A percentile compares a stretch with the other conserved stretches of the same genome.
Conservation (phyloP, 2,888 invertebrate genomes). For the Falcaria lacertinaria region DNA sequence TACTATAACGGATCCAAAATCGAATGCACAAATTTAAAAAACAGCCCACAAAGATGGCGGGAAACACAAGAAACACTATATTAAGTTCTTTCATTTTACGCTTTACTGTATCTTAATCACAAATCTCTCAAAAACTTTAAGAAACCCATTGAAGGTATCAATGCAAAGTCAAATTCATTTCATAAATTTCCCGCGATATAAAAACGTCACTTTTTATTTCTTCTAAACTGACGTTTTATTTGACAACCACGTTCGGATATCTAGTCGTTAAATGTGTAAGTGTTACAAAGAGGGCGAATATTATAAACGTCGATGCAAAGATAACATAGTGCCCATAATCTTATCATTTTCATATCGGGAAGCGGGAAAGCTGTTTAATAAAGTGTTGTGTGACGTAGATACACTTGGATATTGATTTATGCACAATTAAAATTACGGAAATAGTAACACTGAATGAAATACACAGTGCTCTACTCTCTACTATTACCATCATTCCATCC, state of each 20-base stretch:
- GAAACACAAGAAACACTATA: neutral
- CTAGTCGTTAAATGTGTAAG: neutral
- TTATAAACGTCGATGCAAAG: conserved; percentile 1
- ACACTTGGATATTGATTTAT: conserved; percentile 2
- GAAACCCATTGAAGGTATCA: neutral
- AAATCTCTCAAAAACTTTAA: too few species aligned
- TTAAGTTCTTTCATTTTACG: neutral
- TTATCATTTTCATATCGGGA: conserved; percentile 1
- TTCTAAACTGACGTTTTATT: too few species aligned
- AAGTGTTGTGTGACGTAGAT: conserved; percentile 1
- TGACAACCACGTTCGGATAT: neutral
- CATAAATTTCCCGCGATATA: too few species aligned
- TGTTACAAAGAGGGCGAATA: neutral
- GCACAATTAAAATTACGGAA: too few species aligned
- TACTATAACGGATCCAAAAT: neutral
- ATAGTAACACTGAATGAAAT: too few species aligned
- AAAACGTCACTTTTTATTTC: too few species aligned
- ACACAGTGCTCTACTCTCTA: too few species aligned
- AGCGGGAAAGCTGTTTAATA: neutral
- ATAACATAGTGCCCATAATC: conserved; percentile 2
- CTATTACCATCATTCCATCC: too few species aligned
- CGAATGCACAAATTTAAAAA: neutral
- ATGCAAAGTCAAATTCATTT: neutral
- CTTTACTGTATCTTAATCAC: neutral
- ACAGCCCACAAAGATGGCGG: neutral